Evolutionary conservation across 2,888 invertebrate species (phyloP).

Genomic region (Hedya salicella): DNA sequence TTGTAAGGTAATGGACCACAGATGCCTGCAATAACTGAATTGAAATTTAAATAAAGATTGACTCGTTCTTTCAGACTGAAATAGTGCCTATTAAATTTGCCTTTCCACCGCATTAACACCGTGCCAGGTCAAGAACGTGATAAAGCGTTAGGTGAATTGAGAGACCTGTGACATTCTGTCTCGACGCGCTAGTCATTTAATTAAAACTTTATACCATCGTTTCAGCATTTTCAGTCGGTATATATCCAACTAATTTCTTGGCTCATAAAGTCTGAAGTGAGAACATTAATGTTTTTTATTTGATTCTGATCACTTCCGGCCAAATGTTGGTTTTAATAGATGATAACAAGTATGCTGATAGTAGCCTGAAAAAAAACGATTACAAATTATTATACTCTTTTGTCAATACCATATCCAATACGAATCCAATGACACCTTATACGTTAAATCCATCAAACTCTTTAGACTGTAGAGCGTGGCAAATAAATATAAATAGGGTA

Average conservation of each 20-base stretch:
- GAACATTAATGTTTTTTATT: not conserved
- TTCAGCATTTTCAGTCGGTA: not conserved
- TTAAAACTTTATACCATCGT: conserved; percentile 1
- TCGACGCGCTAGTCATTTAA: not conserved
- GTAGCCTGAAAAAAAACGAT: too few relatives aligned
- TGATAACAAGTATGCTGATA: too few relatives aligned
- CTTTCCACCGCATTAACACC: not conserved
- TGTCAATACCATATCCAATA: too few relatives aligned
- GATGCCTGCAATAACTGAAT: too few relatives aligned
- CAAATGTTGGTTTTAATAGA: too few relatives aligned
- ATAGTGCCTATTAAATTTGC: not conserved
- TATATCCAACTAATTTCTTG: not conserved
- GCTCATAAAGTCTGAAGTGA: not conserved
- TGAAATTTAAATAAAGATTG: not conserved
- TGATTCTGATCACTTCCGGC: too few relatives aligned
- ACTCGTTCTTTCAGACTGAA: not conserved
- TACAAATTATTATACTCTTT: too few relatives aligned
- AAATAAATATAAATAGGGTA: too few relatives aligned
- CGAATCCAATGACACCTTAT: too few relatives aligned
- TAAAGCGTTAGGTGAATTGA: not conserved
- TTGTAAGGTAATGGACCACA: too few relatives aligned
- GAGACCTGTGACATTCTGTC: not conserved
- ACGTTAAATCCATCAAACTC: too few relatives aligned
- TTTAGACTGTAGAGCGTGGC: too few relatives aligned
- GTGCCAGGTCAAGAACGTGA: not conserved